These are phyloP conservation scores for Suillia variegata DNA, from an alignment of 2,888 invertebrate species.

Conservation along the genomic window DNA sequence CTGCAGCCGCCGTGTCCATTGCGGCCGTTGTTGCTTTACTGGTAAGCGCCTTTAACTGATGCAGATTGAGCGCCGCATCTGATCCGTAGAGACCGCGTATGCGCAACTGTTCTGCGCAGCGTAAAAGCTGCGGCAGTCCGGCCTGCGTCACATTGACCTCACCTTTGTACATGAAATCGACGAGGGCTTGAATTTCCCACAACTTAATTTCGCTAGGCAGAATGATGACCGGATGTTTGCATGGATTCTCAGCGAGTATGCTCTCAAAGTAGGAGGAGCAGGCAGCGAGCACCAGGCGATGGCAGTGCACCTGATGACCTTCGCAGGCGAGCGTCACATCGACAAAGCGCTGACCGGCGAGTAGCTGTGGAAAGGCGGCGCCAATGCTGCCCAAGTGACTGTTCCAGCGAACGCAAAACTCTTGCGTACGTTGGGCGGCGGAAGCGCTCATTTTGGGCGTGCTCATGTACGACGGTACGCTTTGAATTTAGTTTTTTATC, in stretches of 20 bases:
- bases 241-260: constrained; percentile 80
- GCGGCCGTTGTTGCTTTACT: constrained; percentile 18
- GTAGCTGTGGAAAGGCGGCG: constrained; percentile 59
- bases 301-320: constrained; percentile 80
- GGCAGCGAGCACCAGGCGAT: constrained; percentile 83
- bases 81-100: constrained; percentile 70
- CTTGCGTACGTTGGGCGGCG: constrained; percentile 42
- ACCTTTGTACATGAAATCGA: constrained; percentile 90
- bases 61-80: constrained; percentile 57
- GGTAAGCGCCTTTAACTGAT: constrained; percentile 50
- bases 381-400: constrained; percentile 61
- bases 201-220: constrained; percentile 83
- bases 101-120: constrained; percentile 82
- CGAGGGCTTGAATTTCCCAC: constrained; percentile 83
- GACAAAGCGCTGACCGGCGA: constrained; percentile 68
- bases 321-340: constrained; percentile 90
- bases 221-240: constrained; percentile 81
- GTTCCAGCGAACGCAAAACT: constrained; percentile 62
- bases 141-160: constrained; percentile 88
- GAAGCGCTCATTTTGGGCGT: constrained; percentile 29
- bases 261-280: constrained; percentile 85
- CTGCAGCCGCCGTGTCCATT: neutral
- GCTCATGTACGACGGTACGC: neutral
- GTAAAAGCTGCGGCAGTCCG: constrained; percentile 78
- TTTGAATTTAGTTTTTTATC: too few relatives aligned